A percentile compares a stretch with the other conserved stretches of the same genome.
These are phyloP conservation scores for Macropus fuliginosus DNA, from an alignment of 2,797 vertebrate species.

Conservation along the genomic window DNA sequence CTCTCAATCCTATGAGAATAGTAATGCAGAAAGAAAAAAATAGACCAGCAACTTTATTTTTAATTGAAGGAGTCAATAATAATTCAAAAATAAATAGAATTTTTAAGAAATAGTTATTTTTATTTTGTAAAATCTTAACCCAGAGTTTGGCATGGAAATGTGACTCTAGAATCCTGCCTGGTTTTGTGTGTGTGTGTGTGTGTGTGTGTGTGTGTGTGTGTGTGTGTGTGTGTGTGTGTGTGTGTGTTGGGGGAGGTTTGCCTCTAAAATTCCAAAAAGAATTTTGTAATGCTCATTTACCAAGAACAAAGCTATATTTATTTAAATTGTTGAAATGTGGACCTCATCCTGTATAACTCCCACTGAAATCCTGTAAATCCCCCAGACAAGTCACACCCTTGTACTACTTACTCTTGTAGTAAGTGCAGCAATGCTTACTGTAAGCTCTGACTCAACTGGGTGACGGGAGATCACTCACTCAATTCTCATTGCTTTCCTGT, in stretches of 20 bases:
- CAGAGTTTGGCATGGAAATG: background rate
- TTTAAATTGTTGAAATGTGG: background rate
- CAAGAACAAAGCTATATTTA: background rate
- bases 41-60: background rate
- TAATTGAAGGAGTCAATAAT: background rate
- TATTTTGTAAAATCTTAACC: background rate
- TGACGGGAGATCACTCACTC: background rate
- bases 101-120: background rate
- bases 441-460: background rate
- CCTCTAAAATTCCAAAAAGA: background rate
- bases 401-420: background rate
- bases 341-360: background rate
- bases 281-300: background rate
- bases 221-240: background rate
- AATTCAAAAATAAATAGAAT: background rate
- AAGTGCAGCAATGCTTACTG: background rate
- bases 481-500: background rate
- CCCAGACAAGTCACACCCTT: slow-evolving; percentile 21
- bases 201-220: too few relatives aligned
- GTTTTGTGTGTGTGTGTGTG: background rate
- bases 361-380: background rate
- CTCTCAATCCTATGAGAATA: background rate
- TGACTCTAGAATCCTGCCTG: background rate
- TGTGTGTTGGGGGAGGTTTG: background rate
- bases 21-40: background rate